Evolutionary conservation across 2,888 invertebrate species (phyloP).

Genomic region (Dasypogon diadema): DNA sequence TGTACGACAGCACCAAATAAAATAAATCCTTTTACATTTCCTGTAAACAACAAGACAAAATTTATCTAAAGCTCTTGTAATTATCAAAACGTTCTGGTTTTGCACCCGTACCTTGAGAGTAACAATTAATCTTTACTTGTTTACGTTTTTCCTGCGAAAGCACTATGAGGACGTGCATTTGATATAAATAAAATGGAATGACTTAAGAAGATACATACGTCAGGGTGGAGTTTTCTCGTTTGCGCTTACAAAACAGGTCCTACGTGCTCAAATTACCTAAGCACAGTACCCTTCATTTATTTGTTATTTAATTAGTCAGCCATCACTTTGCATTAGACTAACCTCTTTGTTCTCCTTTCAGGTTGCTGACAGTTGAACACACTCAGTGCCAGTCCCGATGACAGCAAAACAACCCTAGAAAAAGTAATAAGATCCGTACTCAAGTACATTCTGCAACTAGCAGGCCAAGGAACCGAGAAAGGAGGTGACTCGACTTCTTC

Average conservation of each 20-base stretch:
- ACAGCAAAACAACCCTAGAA: not conserved
- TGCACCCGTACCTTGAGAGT: no score
- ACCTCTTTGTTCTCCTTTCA: conserved; percentile 6
- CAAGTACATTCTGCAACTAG: not conserved
- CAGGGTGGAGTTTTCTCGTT: not conserved
- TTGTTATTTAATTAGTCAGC: conserved; percentile 18
- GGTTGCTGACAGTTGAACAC: conserved; percentile 11
- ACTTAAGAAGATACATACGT: no score
- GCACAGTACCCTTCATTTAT: not conserved
- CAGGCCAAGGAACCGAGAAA: not conserved
- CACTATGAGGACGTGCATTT: no score
- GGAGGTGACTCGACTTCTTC: not conserved
- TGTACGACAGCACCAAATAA: no score
- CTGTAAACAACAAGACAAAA: no score
- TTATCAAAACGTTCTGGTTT: no score
- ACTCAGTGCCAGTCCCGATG: conserved; percentile 21
- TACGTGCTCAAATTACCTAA: not conserved
- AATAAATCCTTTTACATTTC: no score
- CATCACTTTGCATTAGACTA: conserved; percentile 26
- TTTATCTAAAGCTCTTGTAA: no score
- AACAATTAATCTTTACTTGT: no score
- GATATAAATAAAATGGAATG: no score
- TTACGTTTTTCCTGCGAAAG: no score
- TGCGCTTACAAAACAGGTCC: not conserved
- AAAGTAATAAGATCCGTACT: conserved; percentile 1